Evolutionary conservation across 1,140 invertebrate genomes (phyloP), one percentile per base, ranked within the genome.

Genomic region (Cephus cinctus): DNA sequence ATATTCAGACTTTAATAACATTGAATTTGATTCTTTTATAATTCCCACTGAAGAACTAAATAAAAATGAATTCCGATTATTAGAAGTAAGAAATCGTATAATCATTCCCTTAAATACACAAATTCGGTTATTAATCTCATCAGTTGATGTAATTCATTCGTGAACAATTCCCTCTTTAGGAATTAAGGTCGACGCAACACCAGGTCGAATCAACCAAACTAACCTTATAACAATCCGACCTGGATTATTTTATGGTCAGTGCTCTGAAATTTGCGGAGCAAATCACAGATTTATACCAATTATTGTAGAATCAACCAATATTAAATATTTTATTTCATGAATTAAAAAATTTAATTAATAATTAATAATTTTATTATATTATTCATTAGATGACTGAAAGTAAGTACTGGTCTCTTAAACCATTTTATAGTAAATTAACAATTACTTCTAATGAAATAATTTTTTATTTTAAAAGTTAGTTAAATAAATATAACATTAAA

Each of bases 271-370:
- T 80, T 89, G 86, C 80, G 85, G 86, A 5, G 75, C 78, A 43
- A 88, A 88, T 73, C 86, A 89, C 74, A 83, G 81, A 44, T 87
- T 88, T 81, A 88, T 89, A 78, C 86, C 86, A 44, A 87, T 88
- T 81, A 74, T 78, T 47, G 65, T 87, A 62, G 81, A 86, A 82
- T 71, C 63, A 59, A 76, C 79, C 51, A 65, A 61, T 48, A 57
- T 72, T 52, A 74, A 73, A 61, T 65, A 67, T 59, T 84, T 83
- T 70, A 78, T 78, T 71, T 76, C 78, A 63, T 81, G 78, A 81
- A 76, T 81, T 59, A 62, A 64, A 61, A 69, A 66, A 69, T 38
- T 42, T 51, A 43, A 51, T 73, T 71, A 75, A 62, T n/a, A n/a
- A n/a, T n/a, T n/a, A n/a, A n/a, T n/a, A n/a, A n/a, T n/a, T n/a